Evolutionary conservation across 2,113 vertebrate species (phyloP).

Genomic region (Embiotoca jacksoni): DNA sequence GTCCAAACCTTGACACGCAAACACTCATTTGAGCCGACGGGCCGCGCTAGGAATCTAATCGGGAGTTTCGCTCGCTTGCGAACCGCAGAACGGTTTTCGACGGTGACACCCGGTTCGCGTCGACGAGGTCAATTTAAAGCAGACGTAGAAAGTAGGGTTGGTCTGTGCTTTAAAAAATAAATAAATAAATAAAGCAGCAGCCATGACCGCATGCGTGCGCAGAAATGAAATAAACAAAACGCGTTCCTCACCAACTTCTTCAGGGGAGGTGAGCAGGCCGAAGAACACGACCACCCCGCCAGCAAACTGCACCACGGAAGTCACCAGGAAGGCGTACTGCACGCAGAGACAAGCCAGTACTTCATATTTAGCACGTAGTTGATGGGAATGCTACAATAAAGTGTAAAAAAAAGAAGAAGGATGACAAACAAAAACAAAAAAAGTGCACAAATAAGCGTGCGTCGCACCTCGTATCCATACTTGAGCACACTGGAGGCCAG

Average conservation of each 20-base stretch:
- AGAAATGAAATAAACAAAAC: neutral
- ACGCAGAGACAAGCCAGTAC: conserved; percentile 15
- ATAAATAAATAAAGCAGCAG: neutral
- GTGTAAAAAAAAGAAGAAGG: too few relatives aligned
- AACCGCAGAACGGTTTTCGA: too few relatives aligned
- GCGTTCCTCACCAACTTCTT: conserved; percentile 90
- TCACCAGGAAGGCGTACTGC: conserved; percentile 97
- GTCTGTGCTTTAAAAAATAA: neutral
- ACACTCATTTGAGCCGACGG: neutral
- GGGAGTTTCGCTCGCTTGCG: neutral
- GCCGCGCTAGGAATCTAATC: neutral
- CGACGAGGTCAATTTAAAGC: neutral
- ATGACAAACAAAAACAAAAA: neutral
- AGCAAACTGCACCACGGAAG: conserved; percentile 94
- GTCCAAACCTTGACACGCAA: conserved; percentile 73
- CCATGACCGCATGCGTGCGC: neutral
- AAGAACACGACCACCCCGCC: conserved; percentile 96
- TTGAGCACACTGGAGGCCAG: conserved; percentile 94
- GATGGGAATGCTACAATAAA: neutral
- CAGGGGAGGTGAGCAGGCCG: conserved; percentile 92
- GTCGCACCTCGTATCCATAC: conserved; percentile 94
- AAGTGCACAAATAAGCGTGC: neutral
- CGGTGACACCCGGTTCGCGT: too few relatives aligned
- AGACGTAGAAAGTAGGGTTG: neutral
- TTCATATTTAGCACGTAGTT: neutral